These are phyloP conservation scores for Pammene fasciana DNA, from an alignment of 2,888 invertebrate species.

Conservation along the genomic window DNA sequence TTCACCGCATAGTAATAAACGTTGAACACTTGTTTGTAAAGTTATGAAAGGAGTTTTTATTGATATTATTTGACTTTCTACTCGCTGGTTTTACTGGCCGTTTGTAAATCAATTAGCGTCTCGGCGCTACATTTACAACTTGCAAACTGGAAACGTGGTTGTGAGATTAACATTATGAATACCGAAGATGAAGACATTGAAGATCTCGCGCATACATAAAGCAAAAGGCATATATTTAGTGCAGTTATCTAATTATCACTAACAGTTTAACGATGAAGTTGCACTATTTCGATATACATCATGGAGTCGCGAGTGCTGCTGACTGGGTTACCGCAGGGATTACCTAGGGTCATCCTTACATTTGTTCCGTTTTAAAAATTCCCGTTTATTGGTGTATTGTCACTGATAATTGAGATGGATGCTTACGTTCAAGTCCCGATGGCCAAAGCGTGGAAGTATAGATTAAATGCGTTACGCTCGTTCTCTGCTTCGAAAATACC, in stretches of 20 bases:
- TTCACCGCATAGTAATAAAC: conserved; percentile 12
- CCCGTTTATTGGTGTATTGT: too few relatives aligned
- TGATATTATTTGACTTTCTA: conserved; percentile 45
- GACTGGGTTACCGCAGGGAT: too few relatives aligned
- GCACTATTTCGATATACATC: too few relatives aligned
- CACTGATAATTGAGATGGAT: too few relatives aligned
- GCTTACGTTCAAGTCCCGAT: too few relatives aligned
- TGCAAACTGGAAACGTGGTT: conserved; percentile 12
- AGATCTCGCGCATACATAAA: not conserved
- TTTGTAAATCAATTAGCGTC: conserved; percentile 45
- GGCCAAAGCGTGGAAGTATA: not conserved
- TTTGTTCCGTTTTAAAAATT: too few relatives aligned
- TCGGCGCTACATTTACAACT: conserved; percentile 36
- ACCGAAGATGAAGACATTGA: not conserved
- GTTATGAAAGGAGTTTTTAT: conserved; percentile 22
- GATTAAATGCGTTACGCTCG: conserved; percentile 19
- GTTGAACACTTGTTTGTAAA: conserved; percentile 6
- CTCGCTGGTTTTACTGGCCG: conserved; percentile 43
- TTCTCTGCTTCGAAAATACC: conserved; percentile 3
- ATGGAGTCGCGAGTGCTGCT: too few relatives aligned
- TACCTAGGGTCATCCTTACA: too few relatives aligned
- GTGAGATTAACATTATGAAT: not conserved
- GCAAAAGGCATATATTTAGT: too few relatives aligned
- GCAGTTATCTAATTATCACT: too few relatives aligned
- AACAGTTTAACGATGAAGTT: too few relatives aligned